These are phyloP conservation scores for Mixornis gularis DNA, from an alignment of 2,113 vertebrate genomes.

Conservation along the genomic window DNA sequence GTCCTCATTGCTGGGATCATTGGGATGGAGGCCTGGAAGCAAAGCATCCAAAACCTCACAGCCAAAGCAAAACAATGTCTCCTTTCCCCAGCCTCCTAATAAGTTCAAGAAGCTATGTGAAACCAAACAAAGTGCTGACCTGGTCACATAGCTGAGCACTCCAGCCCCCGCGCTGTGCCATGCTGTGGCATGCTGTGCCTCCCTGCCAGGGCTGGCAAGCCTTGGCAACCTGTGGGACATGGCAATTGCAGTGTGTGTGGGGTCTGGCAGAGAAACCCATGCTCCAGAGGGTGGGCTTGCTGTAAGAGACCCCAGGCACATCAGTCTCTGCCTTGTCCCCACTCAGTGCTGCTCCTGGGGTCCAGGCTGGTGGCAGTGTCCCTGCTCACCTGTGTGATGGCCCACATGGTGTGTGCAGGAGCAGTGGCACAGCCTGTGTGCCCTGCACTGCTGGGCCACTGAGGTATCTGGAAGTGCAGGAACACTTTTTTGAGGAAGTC, in stretches of 20 bases:
- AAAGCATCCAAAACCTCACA: conserved; percentile 16
- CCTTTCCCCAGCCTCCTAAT: conserved; percentile 35
- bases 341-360: fast-evolving
- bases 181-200: neutral
- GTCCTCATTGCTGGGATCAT: neutral
- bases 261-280: fast-evolving
- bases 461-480: neutral
- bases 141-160: conserved; percentile 9
- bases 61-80: conserved; percentile 49
- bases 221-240: neutral
- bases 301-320: neutral
- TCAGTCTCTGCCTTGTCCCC: fast-evolving
- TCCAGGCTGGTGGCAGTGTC: neutral
- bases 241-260: fast-evolving
- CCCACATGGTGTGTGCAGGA: neutral
- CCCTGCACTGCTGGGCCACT: neutral
- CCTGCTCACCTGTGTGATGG: neutral
- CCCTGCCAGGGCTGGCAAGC: neutral
- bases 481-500: neutral
- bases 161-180: neutral
- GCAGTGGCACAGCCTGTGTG: neutral
- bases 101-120: conserved; percentile 46
- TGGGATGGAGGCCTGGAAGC: neutral
- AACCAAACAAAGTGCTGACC: conserved; percentile 36
- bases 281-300: fast-evolving